Base-by-base conservation (phyloP, 30 jellyfish, hydroid and myxozoan genomes). In the Turritopsis rubra region DNA sequence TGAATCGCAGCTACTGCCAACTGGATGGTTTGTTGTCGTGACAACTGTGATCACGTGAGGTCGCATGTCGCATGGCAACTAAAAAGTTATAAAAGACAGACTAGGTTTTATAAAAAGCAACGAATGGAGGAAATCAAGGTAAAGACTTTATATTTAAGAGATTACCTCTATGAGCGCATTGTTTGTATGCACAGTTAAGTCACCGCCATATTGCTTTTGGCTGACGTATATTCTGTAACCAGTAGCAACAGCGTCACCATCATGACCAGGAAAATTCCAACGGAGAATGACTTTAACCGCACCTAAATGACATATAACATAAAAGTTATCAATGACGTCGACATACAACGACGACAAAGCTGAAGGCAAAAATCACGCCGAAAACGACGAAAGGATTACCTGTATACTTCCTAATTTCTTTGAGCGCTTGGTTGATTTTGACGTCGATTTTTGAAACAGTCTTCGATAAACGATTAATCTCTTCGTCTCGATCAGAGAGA, bases 231-330 rank as follows among this genome's bases (percentile, higher is more conserved):
- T 66, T 72, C 54, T 29, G 80, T 54, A 83, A 71, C 90, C 90
- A 73, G 71, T 52, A 22, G 91, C 94, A 79, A 65, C 87, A 29
- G 89, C 91, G 30, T 81, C 89, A 60, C 85, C 89, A 29, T 79
- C 94, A 66, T 86, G 94, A 21, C 91, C 91, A 54, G 94, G 94
- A 66, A 86, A 86, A 65, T 52, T 52, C 94, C 94, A 86, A 0
- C 75, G 41, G 18, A 86, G 75, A 66, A 68, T 18, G 19, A 81
- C 91, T 52, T 52, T 80, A 18, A 81, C 86, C 5, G 60, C 23
- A 26, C 94, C 94, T 86, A 52, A 30, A 1, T 0, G 71, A 72
- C 52, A 54, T 18, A 31, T 16, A 20, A 68, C 66, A 31, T 16
- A 23, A 23, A 79, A 0, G 30, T 79, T 13, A 75, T 22, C 83